Percentiles rank a stretch among this genome's conserved stretches.
Evolutionary conservation across 2,888 invertebrate genomes (phyloP).

Genomic region (Mythimna lalbum): DNA sequence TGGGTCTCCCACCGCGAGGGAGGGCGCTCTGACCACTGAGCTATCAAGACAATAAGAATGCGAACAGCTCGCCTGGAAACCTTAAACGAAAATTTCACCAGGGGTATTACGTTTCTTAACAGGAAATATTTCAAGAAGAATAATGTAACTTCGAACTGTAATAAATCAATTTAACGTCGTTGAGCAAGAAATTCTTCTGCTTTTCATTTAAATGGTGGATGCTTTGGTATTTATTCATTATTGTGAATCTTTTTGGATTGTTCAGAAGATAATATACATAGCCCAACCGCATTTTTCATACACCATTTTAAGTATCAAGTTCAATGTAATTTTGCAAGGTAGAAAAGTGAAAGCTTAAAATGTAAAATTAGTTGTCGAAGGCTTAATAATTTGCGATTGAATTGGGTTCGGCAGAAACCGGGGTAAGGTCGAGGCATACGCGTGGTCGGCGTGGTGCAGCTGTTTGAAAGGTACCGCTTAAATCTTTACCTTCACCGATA

Average conservation of each 20-base stretch:
- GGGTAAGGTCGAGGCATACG: slow-evolving; percentile 79
- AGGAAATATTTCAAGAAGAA: slow-evolving; percentile 33
- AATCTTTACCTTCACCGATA: slow-evolving; percentile 73
- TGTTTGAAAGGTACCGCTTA: slow-evolving; percentile 70
- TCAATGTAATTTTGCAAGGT: slow-evolving; percentile 28
- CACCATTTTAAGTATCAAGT: slow-evolving; percentile 19
- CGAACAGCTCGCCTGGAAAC: slow-evolving; percentile 73
- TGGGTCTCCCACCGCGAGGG: slow-evolving; percentile 84
- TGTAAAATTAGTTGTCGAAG: slow-evolving; percentile 70
- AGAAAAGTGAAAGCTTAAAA: slow-evolving; percentile 74
- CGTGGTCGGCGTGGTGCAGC: slow-evolving; percentile 73
- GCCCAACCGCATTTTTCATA: slow-evolving; percentile 73
- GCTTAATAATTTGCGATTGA: slow-evolving; percentile 75
- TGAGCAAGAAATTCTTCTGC: slow-evolving; percentile 36
- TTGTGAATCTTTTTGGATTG: slow-evolving; percentile 7
- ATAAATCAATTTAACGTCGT: slow-evolving; percentile 45
- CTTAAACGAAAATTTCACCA: slow-evolving; percentile 38
- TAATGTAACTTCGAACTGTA: slow-evolving; percentile 44
- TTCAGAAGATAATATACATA: slow-evolving; percentile 16
- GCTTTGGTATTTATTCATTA: slow-evolving; percentile 21
- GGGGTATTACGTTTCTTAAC: slow-evolving; percentile 22
- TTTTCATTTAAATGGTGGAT: slow-evolving; percentile 40
- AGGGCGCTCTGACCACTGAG: slow-evolving; percentile 89
- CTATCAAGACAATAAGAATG: slow-evolving; percentile 89
- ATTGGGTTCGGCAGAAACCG: slow-evolving; percentile 76